Evolutionary conservation across 2,113 vertebrate species (phyloP), one percentile per base, ranked within the genome.

Genomic region (Clinocottus analis): DNA sequence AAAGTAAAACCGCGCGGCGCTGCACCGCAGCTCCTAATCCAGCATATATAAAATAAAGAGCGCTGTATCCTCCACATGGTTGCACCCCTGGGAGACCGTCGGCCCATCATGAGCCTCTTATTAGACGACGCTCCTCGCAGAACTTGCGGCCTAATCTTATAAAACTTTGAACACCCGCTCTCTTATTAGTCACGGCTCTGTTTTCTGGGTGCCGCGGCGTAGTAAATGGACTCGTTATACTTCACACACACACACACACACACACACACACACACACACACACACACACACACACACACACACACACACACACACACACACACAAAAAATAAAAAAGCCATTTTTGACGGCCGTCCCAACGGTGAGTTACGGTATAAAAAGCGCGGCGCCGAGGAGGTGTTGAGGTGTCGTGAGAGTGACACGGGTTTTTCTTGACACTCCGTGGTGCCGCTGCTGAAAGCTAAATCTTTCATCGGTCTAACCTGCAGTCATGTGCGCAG

Each of bases 71-170:
- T 87, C 89, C 86, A 61, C 60, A 47, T 80, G 70, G 80, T 82
- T 43, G 78, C 89, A 81, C 72, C 85, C 79, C 83, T 62, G 59
- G 71, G 74, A 87, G 89, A 75, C 86, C 64, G 45, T 68, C 61
- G 84, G 79, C 63, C 71, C 75, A 75, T 80, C 84, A 83, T 89
- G 88, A 91, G 88, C 86, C 87, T 91, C 83, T 89, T 90, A 87
- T 88, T 87, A 85, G 77, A 83, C 85, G 51, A 79, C 80, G 82
- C 87, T 86, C 79, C 81, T 82, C 82, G 43, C 85, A 80, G 79
- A 91, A 85, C 82, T 81, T 83, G 85, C 82, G 88, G 79, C 87
- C 65, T 91, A 90, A 91, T 92, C 90, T 90, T 89, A 68, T 92
- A 84, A 90, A 89, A 85, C 75, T 74, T 61, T 75, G 75, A 65